phyloP scores from a whole-genome alignment of 1,140 invertebrate genomes.

The Drosophila rufa region DNA sequence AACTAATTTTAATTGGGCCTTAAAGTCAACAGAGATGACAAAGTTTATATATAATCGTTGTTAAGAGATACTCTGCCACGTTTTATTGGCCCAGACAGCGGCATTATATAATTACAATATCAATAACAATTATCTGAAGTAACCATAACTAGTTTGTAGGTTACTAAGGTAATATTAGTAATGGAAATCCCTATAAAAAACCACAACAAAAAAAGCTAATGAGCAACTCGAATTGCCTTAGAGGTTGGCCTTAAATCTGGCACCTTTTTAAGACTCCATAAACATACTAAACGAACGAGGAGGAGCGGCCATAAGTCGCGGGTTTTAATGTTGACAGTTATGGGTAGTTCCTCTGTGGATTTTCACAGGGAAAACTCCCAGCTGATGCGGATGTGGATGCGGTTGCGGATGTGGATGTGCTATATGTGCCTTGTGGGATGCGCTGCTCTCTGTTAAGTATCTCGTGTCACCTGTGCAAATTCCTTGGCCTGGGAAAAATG shows the following conservation, averaged over 20 bases:
- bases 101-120: neutral
- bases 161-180: neutral
- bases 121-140: neutral
- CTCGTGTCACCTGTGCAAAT: slow-evolving; percentile 74
- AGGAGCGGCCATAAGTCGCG: slow-evolving; percentile 14
- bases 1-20: neutral
- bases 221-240: slow-evolving; percentile 6
- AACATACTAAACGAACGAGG: slow-evolving; percentile 1
- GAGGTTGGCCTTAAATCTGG: slow-evolving; percentile 3
- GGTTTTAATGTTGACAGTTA: slow-evolving; percentile 25
- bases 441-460: slow-evolving; percentile 22
- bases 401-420: slow-evolving; percentile 55
- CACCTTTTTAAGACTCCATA: slow-evolving; percentile 5
- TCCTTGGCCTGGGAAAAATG: slow-evolving; percentile 46
- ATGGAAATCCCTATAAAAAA: neutral
- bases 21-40: neutral
- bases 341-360: slow-evolving; percentile 14
- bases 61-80: neutral
- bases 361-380: slow-evolving; percentile 13
- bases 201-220: slow-evolving; percentile 1
- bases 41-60: neutral
- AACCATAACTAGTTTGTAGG: neutral
- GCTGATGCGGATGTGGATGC: slow-evolving; percentile 40
- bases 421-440: slow-evolving; percentile 29
- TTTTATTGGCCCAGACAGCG: neutral